Conservation (phyloP, 2,113 vertebrate genomes). For the Ramphastos sulfuratus region DNA sequence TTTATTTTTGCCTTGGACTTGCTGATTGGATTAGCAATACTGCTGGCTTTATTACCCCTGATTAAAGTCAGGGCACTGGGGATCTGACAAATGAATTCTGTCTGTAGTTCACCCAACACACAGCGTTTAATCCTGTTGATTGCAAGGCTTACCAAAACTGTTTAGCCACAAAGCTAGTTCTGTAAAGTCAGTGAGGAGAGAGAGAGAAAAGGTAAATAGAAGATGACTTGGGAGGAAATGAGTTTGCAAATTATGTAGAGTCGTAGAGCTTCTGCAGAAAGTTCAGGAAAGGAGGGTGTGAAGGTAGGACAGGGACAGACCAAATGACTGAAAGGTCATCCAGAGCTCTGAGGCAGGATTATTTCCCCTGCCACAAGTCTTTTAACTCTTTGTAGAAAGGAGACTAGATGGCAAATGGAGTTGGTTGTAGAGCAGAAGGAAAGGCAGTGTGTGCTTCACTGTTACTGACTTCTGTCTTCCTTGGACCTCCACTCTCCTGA, state of each 20-base stretch:
- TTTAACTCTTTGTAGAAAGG: not conserved
- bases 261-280: not conserved
- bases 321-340: too few relatives aligned
- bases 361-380: not conserved
- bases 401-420: not conserved
- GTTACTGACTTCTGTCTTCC: not conserved
- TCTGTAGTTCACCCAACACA: conserved; percentile 33
- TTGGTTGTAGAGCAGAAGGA: not conserved
- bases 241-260: conserved; percentile 11
- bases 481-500: not conserved
- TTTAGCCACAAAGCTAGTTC: conserved; percentile 49
- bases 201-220: conserved; percentile 51
- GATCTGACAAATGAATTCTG: conserved; percentile 66
- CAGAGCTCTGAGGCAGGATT: not conserved
- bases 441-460: not conserved
- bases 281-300: not conserved
- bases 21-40: conserved; percentile 68
- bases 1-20: conserved; percentile 53
- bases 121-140: conserved; percentile 56
- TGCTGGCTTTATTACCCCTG: conserved; percentile 57
- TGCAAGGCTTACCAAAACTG: conserved; percentile 58
- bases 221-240: conserved; percentile 34
- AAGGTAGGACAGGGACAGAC: not conserved
- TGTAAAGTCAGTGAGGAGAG: not conserved
- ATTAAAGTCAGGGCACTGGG: conserved; percentile 56